A percentile compares a stretch with the other conserved stretches of the same genome.
These are phyloP conservation scores for Euschistus heros DNA, from an alignment of 1,140 invertebrate genomes.

Conservation along the genomic window DNA sequence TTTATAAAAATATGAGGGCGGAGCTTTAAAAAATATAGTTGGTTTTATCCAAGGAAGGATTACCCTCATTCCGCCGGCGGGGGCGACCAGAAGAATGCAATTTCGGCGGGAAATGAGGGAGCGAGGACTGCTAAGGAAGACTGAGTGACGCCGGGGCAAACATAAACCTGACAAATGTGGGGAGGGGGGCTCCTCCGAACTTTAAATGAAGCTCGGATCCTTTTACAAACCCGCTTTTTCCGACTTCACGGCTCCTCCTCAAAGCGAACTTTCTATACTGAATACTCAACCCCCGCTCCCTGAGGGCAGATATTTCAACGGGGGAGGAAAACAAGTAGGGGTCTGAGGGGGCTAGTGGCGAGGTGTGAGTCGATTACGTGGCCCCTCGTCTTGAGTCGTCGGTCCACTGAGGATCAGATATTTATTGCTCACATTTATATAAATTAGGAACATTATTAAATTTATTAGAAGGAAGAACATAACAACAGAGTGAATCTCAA, in stretches of 20 bases:
- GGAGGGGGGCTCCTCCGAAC: not conserved
- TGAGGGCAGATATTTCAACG: too few relatives aligned
- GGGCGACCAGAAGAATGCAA: slow-evolving; percentile 18
- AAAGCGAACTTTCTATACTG: slow-evolving; percentile 1
- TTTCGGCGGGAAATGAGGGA: slow-evolving; percentile 19
- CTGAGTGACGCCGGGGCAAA: slow-evolving; percentile 16
- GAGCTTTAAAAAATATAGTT: slow-evolving; percentile 12
- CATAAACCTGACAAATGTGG: slow-evolving; percentile 22
- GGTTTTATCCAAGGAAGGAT: slow-evolving; percentile 14
- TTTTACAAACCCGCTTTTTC: slow-evolving; percentile 15
- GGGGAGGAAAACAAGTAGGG: too few relatives aligned
- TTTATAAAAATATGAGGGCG: slow-evolving; percentile 9
- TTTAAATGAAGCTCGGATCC: slow-evolving; percentile 22
- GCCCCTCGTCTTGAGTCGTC: too few relatives aligned
- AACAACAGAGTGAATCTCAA: too few relatives aligned
- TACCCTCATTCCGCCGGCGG: slow-evolving; percentile 12
- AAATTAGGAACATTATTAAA: too few relatives aligned
- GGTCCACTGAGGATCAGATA: too few relatives aligned
- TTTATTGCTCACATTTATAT: too few relatives aligned
- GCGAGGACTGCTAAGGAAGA: slow-evolving; percentile 7
- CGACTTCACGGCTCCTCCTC: slow-evolving; percentile 12
- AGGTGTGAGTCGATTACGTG: too few relatives aligned
- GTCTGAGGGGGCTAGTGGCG: too few relatives aligned
- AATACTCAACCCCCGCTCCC: too few relatives aligned
- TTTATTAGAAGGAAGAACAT: too few relatives aligned